Evolutionary conservation across 2,888 invertebrate species (phyloP).

Genomic region (Rhagonycha fulva): DNA sequence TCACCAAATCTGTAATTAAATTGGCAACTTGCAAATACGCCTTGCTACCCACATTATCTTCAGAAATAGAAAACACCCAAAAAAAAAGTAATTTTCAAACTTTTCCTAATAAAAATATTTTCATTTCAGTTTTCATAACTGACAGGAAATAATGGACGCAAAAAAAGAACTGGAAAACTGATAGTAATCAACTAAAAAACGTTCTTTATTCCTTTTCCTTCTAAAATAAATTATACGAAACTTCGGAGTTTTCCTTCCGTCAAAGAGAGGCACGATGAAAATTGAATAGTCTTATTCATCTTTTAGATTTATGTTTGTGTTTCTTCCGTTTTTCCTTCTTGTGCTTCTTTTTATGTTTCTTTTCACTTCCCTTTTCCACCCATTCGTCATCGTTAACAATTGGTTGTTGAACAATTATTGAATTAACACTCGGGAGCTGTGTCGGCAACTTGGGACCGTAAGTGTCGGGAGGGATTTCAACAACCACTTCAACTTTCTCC

Average conservation of each 20-base stretch:
- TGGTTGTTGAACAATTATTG: slow-evolving; percentile 38
- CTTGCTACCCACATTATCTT: too few species aligned
- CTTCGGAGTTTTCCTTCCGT: neutral
- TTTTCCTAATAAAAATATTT: too few species aligned
- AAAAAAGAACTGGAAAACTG: too few species aligned
- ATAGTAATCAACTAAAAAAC: neutral
- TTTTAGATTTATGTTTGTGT: slow-evolving; percentile 35
- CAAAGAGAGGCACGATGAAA: neutral
- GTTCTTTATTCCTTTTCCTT: neutral
- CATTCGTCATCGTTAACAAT: slow-evolving; percentile 55
- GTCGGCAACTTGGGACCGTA: slow-evolving; percentile 65
- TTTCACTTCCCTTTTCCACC: slow-evolving; percentile 57
- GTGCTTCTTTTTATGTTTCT: slow-evolving; percentile 55
- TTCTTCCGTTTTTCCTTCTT: slow-evolving; percentile 47
- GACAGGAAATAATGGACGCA: too few species aligned
- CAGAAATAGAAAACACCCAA: too few species aligned
- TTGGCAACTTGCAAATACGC: too few species aligned
- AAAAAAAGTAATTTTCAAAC: too few species aligned
- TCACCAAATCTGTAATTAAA: too few species aligned
- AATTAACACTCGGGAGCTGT: slow-evolving; percentile 17
- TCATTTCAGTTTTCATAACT: too few species aligned
- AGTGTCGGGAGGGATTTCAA: slow-evolving; percentile 42
- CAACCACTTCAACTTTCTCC: neutral
- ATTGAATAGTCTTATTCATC: neutral
- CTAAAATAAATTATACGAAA: neutral